Conservation (phyloP, 2,113 vertebrate species). For the Pachyramphus minor region DNA sequence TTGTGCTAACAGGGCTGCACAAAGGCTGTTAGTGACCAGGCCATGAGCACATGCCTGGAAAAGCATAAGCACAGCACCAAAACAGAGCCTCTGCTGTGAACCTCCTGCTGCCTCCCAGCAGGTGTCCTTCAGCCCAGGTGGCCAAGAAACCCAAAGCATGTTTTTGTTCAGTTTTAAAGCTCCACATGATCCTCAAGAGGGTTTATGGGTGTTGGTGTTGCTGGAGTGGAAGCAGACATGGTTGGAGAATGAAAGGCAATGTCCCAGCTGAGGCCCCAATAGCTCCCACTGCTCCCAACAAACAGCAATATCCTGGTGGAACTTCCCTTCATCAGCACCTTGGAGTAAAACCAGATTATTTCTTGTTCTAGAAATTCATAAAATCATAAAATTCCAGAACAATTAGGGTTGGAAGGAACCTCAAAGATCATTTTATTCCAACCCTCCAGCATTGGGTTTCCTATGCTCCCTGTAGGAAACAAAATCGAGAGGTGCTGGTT, state of each 20-base stretch:
- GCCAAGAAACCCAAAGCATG: background rate
- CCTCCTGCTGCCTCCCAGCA: background rate
- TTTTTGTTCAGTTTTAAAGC: background rate
- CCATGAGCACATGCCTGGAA: fast-evolving
- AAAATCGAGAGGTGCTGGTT: background rate
- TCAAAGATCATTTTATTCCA: background rate
- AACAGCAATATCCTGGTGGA: background rate
- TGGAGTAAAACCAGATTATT: background rate
- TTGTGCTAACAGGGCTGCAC: background rate
- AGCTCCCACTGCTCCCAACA: background rate
- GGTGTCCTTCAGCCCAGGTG: background rate
- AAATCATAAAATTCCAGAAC: background rate
- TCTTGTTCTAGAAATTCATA: background rate
- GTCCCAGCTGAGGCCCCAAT: background rate
- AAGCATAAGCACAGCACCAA: background rate
- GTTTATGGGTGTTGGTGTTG: background rate
- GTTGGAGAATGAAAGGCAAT: background rate
- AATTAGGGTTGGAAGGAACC: background rate
- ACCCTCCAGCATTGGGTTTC: background rate
- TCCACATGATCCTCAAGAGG: background rate
- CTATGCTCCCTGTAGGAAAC: background rate
- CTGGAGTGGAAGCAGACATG: background rate
- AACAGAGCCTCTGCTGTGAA: background rate
- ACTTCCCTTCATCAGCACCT: background rate
- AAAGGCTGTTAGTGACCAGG: background rate